Conservation (phyloP, 2,797 vertebrate genomes). For the Acestrorhynchus altus region DNA sequence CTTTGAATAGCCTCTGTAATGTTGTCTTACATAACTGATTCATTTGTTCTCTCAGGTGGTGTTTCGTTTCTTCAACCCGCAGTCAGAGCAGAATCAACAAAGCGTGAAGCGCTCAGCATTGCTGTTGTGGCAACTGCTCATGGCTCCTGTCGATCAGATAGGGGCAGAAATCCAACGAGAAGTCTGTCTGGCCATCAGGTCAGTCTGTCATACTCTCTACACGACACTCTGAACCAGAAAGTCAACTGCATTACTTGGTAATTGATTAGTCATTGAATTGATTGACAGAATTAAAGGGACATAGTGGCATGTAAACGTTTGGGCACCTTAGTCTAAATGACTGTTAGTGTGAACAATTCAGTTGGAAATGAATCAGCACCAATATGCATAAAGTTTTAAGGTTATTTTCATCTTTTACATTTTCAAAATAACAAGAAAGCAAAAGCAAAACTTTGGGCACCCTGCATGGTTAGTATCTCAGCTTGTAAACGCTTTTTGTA, state of each 20-base stretch:
- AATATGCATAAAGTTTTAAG: too few relatives aligned
- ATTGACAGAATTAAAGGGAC: neutral
- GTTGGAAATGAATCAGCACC: too few relatives aligned
- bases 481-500: too few relatives aligned
- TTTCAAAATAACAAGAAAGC: too few relatives aligned
- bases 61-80: slow-evolving; percentile 97
- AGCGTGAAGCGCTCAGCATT: slow-evolving; percentile 90
- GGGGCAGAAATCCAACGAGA: slow-evolving; percentile 94
- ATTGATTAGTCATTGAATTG: neutral
- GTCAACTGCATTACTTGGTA: neutral
- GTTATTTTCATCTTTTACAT: too few relatives aligned
- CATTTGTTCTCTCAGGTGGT: slow-evolving; percentile 84
- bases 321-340: too few relatives aligned
- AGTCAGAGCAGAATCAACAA: slow-evolving; percentile 93
- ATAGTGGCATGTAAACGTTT: too few relatives aligned
- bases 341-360: too few relatives aligned
- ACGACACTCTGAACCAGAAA: neutral
- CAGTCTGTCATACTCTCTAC: slow-evolving; percentile 19
- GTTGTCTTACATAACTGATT: neutral
- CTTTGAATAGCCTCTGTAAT: neutral
- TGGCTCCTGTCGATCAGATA: slow-evolving; percentile 96
- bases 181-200: slow-evolving; percentile 98
- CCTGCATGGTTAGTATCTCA: too few relatives aligned
- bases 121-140: slow-evolving; percentile 95
- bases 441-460: too few relatives aligned